Conservation (phyloP, 2,113 vertebrate species). For the Ceyx cyanopectus region DNA sequence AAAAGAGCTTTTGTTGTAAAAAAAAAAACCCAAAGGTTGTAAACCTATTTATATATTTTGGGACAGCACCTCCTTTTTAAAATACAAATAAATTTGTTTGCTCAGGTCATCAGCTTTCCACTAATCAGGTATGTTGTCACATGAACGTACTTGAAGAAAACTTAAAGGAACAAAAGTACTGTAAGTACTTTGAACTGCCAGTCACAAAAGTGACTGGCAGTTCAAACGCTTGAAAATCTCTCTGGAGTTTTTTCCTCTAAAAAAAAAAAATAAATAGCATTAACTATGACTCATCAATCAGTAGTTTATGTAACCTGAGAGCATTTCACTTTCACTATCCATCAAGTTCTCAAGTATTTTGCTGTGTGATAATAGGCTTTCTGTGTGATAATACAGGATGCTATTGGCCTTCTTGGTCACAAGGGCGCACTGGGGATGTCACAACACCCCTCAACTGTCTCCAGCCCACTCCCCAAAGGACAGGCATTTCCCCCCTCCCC, state of each 20-base stretch:
- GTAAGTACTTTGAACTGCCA: too few relatives aligned
- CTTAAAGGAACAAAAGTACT: background rate
- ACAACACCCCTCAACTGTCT: too few relatives aligned
- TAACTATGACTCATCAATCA: slow-evolving; percentile 67
- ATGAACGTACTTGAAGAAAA: background rate
- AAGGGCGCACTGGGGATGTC: too few relatives aligned
- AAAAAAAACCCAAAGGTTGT: background rate
- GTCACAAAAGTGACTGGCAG: slow-evolving; percentile 72
- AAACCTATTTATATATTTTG: background rate
- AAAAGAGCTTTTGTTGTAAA: too few relatives aligned
- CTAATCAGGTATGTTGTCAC: background rate
- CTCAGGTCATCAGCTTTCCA: background rate
- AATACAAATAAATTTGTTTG: background rate
- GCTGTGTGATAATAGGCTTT: background rate
- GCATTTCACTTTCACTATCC: slow-evolving; percentile 31
- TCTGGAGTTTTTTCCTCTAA: slow-evolving; percentile 23
- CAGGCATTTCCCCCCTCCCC: too few relatives aligned
- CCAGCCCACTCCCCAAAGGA: too few relatives aligned
- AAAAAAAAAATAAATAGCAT: slow-evolving; percentile 50
- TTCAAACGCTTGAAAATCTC: slow-evolving; percentile 37
- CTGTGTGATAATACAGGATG: background rate
- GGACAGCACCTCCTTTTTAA: background rate
- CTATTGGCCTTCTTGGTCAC: too few relatives aligned
- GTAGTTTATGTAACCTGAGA: slow-evolving; percentile 58
- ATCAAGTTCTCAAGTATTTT: background rate